These are phyloP conservation scores for Equus przewalskii DNA, from an alignment of 2,113 vertebrate genomes.

Conservation along the genomic window DNA sequence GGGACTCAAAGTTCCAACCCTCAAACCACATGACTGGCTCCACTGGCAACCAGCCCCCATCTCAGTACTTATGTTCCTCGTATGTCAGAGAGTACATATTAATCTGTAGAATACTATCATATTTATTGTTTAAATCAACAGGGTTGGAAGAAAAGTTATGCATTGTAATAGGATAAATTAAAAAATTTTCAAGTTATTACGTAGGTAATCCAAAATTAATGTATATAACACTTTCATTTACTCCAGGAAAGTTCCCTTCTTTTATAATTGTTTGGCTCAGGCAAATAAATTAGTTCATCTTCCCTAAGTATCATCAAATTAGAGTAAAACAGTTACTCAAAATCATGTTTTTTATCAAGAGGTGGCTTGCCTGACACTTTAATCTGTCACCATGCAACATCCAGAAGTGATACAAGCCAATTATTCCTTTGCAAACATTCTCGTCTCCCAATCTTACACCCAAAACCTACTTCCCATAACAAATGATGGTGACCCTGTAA, in stretches of 20 bases:
- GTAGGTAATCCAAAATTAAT: neutral
- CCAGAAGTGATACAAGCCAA: slow-evolving; percentile 9
- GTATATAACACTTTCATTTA: slow-evolving; percentile 22
- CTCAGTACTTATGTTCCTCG: neutral
- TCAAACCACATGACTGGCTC: neutral
- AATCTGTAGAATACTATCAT: neutral
- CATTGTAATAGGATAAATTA: slow-evolving; percentile 20
- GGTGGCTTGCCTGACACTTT: neutral
- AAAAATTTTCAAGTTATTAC: neutral
- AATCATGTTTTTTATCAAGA: neutral
- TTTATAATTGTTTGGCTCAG: neutral
- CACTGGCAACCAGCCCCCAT: neutral
- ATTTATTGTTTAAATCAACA: slow-evolving; percentile 41
- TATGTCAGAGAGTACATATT: neutral
- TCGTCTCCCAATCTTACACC: neutral
- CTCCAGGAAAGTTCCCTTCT: neutral
- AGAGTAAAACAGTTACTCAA: slow-evolving; percentile 28
- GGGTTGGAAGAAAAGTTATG: neutral
- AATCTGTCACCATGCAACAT: neutral
- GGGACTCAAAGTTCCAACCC: neutral
- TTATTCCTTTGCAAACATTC: neutral
- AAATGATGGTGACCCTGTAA: neutral
- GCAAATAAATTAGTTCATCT: slow-evolving; percentile 32
- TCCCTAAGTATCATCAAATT: slow-evolving; percentile 25
- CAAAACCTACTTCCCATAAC: slow-evolving; percentile 10